phyloP scores from a whole-genome alignment of 2,888 invertebrate genomes.

The Brachyptera risi region DNA sequence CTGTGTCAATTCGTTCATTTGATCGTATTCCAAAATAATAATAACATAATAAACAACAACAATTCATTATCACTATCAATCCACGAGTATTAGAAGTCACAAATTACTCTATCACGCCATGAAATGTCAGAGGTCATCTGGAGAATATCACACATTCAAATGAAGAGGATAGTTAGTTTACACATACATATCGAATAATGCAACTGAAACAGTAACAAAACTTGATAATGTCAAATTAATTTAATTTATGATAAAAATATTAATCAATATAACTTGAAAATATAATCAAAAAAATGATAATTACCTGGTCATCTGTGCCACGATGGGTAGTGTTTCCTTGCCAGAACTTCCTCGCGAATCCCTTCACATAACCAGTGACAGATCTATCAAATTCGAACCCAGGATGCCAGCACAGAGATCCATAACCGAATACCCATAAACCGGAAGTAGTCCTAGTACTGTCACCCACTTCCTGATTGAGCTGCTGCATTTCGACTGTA shows the following conservation, averaged over 20 bases:
- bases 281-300: too few species aligned
- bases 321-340: conserved; percentile 83
- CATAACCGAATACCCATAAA: conserved; percentile 93
- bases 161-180: conserved; percentile 29
- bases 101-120: too few species aligned
- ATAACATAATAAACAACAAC: too few species aligned
- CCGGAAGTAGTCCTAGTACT: conserved; percentile 40
- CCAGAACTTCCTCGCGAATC: conserved; percentile 85
- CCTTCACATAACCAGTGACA: conserved; percentile 75
- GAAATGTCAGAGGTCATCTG: too few species aligned
- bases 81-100: too few species aligned
- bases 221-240: not conserved
- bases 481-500: not conserved
- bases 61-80: too few species aligned
- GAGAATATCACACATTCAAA: too few species aligned
- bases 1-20: too few species aligned
- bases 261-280: too few species aligned
- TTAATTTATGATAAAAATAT: not conserved
- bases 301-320: conserved; percentile 69
- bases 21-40: too few species aligned
- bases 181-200: conserved; percentile 12
- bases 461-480: not conserved
- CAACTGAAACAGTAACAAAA: not conserved
- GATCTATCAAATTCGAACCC: conserved; percentile 82
- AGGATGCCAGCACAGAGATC: conserved; percentile 92